Evolutionary conservation across 2,797 vertebrate genomes (phyloP).

Genomic region (Acanthurus leucopareius): DNA sequence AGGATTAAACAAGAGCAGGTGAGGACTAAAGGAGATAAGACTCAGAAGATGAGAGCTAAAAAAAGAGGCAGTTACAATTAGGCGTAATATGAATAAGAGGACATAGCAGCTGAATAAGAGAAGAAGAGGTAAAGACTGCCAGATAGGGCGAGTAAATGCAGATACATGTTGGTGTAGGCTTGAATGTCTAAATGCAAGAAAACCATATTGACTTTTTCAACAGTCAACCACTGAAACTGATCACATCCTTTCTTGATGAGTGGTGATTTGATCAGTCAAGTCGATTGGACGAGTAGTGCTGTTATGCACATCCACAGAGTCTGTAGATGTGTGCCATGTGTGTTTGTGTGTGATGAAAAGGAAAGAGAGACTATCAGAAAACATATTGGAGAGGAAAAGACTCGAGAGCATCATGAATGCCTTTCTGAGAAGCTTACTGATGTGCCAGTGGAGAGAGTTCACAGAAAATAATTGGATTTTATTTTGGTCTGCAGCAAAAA

Average conservation of each 20-base stretch:
- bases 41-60: constrained; percentile 2
- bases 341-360: neutral
- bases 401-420: constrained; percentile 64
- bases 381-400: constrained; percentile 47
- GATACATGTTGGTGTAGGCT: neutral
- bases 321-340: neutral
- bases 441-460: constrained; percentile 65
- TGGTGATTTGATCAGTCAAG: constrained; percentile 32
- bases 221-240: constrained; percentile 2
- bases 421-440: constrained; percentile 71
- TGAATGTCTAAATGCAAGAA: neutral
- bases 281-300: neutral
- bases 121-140: neutral
- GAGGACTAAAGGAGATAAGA: neutral
- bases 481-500: constrained; percentile 63
- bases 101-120: neutral
- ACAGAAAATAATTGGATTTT: constrained; percentile 80
- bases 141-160: neutral
- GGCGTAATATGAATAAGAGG: neutral
- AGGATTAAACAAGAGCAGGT: neutral
- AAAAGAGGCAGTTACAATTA: neutral
- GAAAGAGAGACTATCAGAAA: constrained; percentile 48
- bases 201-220: neutral
- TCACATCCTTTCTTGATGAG: constrained; percentile 10
- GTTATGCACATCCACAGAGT: constrained; percentile 5